A percentile compares a stretch with the other conserved stretches of the same genome.
phyloP scores from a whole-genome alignment of 2,888 invertebrate genomes.

The Seira sanloemensis region DNA sequence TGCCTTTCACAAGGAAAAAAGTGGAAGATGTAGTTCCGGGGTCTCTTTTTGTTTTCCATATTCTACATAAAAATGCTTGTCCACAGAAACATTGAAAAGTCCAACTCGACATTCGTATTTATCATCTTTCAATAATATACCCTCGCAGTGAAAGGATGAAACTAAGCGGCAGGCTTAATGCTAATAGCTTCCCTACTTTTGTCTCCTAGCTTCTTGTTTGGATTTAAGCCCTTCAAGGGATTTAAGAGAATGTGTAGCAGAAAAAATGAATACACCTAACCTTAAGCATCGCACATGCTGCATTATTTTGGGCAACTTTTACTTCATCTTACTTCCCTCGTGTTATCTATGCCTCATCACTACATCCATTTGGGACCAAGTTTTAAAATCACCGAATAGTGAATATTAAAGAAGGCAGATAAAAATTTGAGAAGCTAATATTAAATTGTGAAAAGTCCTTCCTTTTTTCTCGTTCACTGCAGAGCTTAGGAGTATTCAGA shows the following conservation, averaged over 20 bases:
- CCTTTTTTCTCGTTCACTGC: no score
- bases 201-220: no score
- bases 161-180: not conserved
- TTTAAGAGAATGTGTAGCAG: conserved; percentile 38
- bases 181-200: conserved; percentile 13
- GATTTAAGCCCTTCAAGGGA: conserved; percentile 58
- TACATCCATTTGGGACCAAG: no score
- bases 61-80: not conserved
- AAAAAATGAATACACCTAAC: conserved; percentile 25
- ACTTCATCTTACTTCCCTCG: no score
- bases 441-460: no score
- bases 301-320: no score
- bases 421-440: conserved; percentile 44
- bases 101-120: conserved; percentile 12
- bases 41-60: not conserved
- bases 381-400: no score
- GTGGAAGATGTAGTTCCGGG: not conserved
- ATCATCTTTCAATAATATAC: conserved; percentile 53
- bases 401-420: no score
- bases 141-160: conserved; percentile 28
- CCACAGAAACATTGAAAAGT: not conserved
- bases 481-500: no score
- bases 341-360: no score
- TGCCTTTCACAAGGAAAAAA: not conserved
- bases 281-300: no score